Conservation (phyloP, 2,797 vertebrate species). For the Hylomyscus alleni region DNA sequence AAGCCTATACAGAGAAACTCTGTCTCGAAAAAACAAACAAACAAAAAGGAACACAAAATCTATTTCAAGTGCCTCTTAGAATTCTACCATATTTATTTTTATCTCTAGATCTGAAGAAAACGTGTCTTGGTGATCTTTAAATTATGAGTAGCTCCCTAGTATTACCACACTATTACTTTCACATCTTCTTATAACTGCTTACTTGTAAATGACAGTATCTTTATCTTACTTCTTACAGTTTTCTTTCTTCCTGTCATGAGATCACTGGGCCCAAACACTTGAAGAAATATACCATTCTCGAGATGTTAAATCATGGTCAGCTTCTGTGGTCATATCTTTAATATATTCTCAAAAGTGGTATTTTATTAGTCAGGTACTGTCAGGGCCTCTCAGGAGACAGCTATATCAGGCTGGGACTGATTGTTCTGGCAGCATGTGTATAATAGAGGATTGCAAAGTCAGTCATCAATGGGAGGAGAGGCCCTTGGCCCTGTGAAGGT, state of each 20-base stretch:
- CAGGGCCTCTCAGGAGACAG: too few species aligned
- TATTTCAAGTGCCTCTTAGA: background rate
- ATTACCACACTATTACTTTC: background rate
- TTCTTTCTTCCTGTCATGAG: background rate
- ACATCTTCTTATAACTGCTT: background rate
- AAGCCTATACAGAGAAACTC: too few species aligned
- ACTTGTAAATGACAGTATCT: background rate
- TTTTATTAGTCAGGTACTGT: too few species aligned
- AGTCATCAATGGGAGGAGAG: too few species aligned
- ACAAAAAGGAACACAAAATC: too few species aligned
- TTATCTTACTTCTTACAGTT: background rate
- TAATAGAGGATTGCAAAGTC: too few species aligned
- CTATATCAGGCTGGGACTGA: too few species aligned
- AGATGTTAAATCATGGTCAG: background rate
- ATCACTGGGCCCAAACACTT: background rate
- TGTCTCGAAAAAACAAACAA: too few species aligned
- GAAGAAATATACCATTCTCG: background rate
- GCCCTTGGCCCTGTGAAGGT: too few species aligned
- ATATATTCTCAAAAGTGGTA: background rate
- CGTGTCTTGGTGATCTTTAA: background rate
- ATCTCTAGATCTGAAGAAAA: background rate
- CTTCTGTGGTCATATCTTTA: background rate
- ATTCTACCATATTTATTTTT: background rate
- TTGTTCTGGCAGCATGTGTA: too few species aligned
- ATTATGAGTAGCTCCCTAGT: background rate